These are phyloP conservation scores for Corythaixoides concolor DNA, from an alignment of 2,113 vertebrate genomes.

Conservation along the genomic window DNA sequence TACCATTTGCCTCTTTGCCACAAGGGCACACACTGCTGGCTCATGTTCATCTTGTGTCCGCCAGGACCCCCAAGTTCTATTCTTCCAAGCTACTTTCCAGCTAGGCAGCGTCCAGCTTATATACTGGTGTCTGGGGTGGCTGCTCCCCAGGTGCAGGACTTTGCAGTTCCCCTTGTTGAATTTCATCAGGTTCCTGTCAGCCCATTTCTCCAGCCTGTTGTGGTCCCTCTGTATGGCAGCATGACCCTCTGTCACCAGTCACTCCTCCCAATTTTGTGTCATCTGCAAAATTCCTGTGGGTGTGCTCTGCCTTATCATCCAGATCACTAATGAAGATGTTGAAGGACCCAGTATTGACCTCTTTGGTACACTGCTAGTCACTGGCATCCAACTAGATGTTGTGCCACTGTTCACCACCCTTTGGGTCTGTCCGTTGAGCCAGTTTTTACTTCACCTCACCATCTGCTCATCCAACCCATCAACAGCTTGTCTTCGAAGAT, in stretches of 20 bases:
- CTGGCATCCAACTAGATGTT: not conserved
- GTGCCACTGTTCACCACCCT: not conserved
- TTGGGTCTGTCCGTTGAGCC: not conserved
- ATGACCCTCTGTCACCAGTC: not conserved
- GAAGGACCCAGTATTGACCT: not conserved
- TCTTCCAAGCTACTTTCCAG: not conserved
- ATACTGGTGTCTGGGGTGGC: not conserved
- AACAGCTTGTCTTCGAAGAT: not conserved
- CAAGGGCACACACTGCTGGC: not conserved
- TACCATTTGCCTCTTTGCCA: not conserved
- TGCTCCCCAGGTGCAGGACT: not conserved
- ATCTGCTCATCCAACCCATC: not conserved
- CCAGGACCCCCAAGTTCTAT: not conserved
- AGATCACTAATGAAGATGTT: not conserved
- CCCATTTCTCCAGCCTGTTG: not conserved
- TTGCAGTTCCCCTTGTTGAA: not conserved
- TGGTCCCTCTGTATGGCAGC: not conserved
- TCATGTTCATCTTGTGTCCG: not conserved
- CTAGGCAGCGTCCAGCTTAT: not conserved
- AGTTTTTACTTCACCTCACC: not conserved
- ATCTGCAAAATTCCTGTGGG: not conserved
- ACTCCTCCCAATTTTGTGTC: not conserved
- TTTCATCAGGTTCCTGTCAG: not conserved
- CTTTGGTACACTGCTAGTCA: not conserved
- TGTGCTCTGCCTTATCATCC: not conserved